phyloP scores from a whole-genome alignment of 2,113 vertebrate genomes.

The Blennius ocellaris region DNA sequence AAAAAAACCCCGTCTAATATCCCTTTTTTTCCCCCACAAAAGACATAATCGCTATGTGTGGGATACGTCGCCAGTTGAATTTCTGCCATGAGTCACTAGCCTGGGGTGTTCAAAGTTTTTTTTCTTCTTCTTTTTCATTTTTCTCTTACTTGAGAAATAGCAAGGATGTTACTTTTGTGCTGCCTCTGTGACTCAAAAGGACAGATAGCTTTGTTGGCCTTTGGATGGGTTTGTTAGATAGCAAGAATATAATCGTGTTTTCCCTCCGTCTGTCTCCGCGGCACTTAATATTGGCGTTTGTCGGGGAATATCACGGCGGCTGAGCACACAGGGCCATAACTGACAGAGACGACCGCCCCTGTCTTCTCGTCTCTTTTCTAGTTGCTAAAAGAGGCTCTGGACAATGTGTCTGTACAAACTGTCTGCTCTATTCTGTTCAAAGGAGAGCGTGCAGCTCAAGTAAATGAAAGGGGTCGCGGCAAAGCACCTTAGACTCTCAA shows the following conservation, averaged over 20 bases:
- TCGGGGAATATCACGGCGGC: constrained; percentile 47
- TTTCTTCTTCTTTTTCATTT: background rate
- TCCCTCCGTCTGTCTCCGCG: constrained; percentile 29
- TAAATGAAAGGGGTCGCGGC: constrained; percentile 24
- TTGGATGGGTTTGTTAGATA: constrained; percentile 27
- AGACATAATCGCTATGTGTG: background rate
- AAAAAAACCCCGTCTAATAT: background rate
- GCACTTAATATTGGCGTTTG: constrained; percentile 47
- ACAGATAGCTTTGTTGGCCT: constrained; percentile 20
- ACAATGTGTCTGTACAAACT: constrained; percentile 67
- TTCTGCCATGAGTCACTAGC: constrained; percentile 34
- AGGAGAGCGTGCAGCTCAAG: constrained; percentile 13
- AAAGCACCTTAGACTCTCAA: constrained; percentile 1
- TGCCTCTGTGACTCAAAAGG: constrained; percentile 38
- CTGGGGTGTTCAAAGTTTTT: constrained; percentile 11
- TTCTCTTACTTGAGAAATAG: background rate
- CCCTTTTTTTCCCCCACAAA: background rate
- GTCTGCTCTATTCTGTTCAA: constrained; percentile 58
- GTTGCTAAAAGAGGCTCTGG: constrained; percentile 33
- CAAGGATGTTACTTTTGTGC: constrained; percentile 24
- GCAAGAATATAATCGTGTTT: constrained; percentile 7
- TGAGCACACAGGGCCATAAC: constrained; percentile 50
- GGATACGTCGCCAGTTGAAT: constrained; percentile 22
- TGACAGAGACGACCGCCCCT: constrained; percentile 24
- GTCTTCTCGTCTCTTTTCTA: constrained; percentile 27